Conservation (phyloP, 2,113 vertebrate species). For the Urocynchramus pylzowi region DNA sequence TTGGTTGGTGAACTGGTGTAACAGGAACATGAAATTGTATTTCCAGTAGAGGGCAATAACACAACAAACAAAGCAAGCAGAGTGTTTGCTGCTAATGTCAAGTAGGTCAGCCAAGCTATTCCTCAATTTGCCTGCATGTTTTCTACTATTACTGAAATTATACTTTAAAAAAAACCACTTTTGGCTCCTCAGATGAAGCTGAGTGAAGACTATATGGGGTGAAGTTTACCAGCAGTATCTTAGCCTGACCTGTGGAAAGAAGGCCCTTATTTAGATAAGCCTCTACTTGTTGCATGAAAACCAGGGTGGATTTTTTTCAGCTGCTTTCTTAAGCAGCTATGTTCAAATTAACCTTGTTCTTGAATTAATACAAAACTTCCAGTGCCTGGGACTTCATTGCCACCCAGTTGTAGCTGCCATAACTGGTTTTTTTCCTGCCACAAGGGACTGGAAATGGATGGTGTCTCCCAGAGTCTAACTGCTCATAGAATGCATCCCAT, state of each 20-base stretch:
- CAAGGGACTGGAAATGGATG: not conserved
- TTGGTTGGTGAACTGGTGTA: not conserved
- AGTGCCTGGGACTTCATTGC: not conserved
- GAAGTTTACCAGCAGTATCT: not conserved
- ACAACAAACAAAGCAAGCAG: not conserved
- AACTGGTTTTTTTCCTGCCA: not conserved
- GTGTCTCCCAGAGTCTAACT: not conserved
- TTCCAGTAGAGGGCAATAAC: conserved; percentile 49
- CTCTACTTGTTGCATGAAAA: not conserved
- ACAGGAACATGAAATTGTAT: not conserved
- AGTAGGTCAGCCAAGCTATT: not conserved
- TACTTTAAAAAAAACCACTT: not conserved
- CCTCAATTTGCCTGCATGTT: not conserved
- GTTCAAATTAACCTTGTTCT: not conserved
- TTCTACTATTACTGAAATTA: not conserved
- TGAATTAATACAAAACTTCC: not conserved
- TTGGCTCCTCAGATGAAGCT: not conserved
- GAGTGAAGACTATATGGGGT: not conserved
- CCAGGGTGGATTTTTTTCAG: not conserved
- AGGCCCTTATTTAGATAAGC: not conserved
- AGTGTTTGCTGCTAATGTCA: not conserved
- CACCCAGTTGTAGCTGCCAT: not conserved
- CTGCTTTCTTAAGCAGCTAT: not conserved
- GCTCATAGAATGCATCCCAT: not conserved
- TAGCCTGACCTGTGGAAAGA: not conserved